phyloP scores from a whole-genome alignment of 2,113 vertebrate genomes.

The Menura novaehollandiae region DNA sequence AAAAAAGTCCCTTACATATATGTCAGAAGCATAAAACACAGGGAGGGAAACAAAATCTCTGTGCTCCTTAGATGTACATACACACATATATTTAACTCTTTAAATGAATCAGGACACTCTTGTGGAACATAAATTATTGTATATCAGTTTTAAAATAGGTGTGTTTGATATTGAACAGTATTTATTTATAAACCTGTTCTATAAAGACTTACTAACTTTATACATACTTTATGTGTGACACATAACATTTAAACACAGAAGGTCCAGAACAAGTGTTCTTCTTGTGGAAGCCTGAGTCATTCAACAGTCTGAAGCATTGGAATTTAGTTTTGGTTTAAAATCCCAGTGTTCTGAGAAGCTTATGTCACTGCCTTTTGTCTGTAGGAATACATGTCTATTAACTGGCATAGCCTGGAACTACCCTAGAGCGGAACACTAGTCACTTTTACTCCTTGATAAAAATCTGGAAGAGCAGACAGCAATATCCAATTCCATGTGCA shows the following conservation, averaged over 20 bases:
- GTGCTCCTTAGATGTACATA: not conserved
- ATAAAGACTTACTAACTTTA: not conserved
- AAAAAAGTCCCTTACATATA: not conserved
- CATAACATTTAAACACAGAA: not conserved
- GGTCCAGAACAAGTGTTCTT: not conserved
- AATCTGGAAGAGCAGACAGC: not conserved
- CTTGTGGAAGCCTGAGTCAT: not conserved
- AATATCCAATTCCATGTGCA: not conserved
- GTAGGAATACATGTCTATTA: not conserved
- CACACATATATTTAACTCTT: not conserved
- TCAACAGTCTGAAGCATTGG: not conserved
- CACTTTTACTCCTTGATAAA: not conserved
- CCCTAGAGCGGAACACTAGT: not conserved
- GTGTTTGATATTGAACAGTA: not conserved
- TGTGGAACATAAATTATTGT: not conserved
- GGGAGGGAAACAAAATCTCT: not conserved
- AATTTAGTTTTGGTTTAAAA: not conserved
- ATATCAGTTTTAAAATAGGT: not conserved
- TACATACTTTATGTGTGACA: not conserved
- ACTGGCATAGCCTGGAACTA: not conserved
- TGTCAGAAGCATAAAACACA: not conserved
- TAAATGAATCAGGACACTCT: not conserved
- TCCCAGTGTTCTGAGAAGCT: not conserved
- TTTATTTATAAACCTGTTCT: not conserved
- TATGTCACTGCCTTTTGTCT: not conserved